Percentiles rank a stretch among this genome's conserved stretches.
These are phyloP conservation scores for Zaprionus bogoriensis DNA, from an alignment of 2,888 invertebrate species.

Conservation along the genomic window DNA sequence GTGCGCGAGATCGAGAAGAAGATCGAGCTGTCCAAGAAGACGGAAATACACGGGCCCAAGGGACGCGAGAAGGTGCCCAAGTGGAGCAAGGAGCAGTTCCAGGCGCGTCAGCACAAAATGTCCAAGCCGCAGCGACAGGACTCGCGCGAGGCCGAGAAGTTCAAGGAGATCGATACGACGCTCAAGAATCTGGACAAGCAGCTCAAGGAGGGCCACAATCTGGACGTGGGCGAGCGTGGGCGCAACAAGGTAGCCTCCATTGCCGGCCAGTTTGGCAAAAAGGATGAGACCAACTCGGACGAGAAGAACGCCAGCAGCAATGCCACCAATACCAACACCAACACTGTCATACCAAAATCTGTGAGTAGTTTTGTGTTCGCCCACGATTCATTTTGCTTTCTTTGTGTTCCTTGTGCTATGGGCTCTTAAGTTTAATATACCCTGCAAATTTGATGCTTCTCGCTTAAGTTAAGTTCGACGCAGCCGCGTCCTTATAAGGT, in stretches of 20 bases:
- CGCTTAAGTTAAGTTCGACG: conserved; percentile 35
- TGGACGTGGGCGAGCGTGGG: conserved; percentile 86
- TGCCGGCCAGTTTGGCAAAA: conserved; percentile 88
- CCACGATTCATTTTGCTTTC: conserved; percentile 7
- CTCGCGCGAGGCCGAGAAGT: conserved; percentile 85
- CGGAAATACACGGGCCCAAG: conserved; percentile 82
- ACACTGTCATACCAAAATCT: conserved; percentile 80
- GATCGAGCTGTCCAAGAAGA: conserved; percentile 86
- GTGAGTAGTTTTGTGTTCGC: conserved; percentile 81
- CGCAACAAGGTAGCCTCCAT: conserved; percentile 92
- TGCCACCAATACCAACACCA: conserved; percentile 62
- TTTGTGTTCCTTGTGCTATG: conserved; percentile 23
- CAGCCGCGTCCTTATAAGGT: conserved; percentile 14
- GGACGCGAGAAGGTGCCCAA: conserved; percentile 91
- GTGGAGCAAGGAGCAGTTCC: conserved; percentile 92
- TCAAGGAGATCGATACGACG: conserved; percentile 88
- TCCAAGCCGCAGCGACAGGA: conserved; percentile 86
- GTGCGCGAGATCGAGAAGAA: conserved; percentile 95
- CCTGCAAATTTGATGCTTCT: conserved; percentile 28
- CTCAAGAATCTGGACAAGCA: conserved; percentile 88
- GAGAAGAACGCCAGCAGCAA: conserved; percentile 78
- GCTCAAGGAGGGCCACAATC: conserved; percentile 89
- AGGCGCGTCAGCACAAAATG: conserved; percentile 88
- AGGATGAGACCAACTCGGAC: conserved; percentile 81
- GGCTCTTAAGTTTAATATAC: conserved; percentile 11